phyloP scores from a whole-genome alignment of 2,797 vertebrate genomes.

The Enteromius unitaeniatus region DNA sequence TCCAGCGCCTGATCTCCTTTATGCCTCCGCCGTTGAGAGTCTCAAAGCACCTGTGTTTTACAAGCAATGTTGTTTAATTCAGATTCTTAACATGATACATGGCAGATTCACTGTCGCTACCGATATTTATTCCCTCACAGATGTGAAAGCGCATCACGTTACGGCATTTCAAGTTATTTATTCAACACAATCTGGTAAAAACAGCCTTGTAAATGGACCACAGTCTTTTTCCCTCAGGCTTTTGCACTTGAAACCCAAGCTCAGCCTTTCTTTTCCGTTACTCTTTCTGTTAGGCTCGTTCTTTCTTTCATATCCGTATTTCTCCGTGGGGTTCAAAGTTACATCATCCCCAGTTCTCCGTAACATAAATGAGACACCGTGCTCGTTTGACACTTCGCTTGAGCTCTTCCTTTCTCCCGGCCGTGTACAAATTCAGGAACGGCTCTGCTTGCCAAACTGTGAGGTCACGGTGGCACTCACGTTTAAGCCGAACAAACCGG shows the following conservation, averaged over 20 bases:
- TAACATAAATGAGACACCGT: constrained; percentile 54
- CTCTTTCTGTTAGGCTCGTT: constrained; percentile 16
- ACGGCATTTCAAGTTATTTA: constrained; percentile 17
- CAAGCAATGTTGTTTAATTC: constrained; percentile 33
- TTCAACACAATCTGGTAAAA: constrained; percentile 47
- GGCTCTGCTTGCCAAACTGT: constrained; percentile 53
- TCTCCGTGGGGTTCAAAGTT: constrained; percentile 56
- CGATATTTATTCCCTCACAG: constrained; percentile 14
- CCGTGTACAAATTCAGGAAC: constrained; percentile 38
- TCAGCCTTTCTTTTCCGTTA: constrained; percentile 24
- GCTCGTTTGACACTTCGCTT: constrained; percentile 47
- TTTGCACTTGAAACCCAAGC: constrained; percentile 50
- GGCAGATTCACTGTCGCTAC: constrained; percentile 14
- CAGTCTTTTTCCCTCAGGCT: constrained; percentile 35
- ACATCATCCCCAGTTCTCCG: constrained; percentile 57
- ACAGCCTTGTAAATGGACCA: constrained; percentile 47
- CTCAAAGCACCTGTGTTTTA: constrained; percentile 41
- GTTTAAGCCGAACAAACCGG: constrained; percentile 70
- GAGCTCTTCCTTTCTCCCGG: constrained; percentile 18
- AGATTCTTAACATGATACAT: constrained; percentile 22
- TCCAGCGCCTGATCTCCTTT: constrained; percentile 31
- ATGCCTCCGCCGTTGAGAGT: constrained; percentile 10
- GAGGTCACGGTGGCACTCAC: constrained; percentile 66
- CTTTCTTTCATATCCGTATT: constrained; percentile 56
- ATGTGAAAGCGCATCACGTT: not conserved